phyloP scores from a whole-genome alignment of 2,797 vertebrate species.

The Artibeus lituratus region DNA sequence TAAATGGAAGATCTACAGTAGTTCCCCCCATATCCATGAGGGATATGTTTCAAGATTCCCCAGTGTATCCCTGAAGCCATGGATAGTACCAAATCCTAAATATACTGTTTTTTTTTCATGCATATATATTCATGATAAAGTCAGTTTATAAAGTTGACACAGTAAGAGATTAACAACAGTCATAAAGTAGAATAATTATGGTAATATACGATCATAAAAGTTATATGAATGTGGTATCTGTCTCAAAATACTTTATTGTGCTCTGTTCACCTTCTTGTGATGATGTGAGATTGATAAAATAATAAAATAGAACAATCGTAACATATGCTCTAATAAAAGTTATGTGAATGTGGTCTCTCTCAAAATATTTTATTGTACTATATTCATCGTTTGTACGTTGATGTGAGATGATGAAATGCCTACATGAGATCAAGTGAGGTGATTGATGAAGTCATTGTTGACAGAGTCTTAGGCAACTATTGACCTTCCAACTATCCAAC shows the following conservation, averaged over 20 bases:
- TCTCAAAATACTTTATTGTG: too few relatives aligned
- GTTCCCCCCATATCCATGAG: too few relatives aligned
- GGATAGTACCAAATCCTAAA: background rate
- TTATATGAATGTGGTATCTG: too few relatives aligned
- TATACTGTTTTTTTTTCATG: background rate
- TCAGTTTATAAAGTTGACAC: background rate
- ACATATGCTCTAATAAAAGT: background rate
- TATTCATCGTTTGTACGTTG: background rate
- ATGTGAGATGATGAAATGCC: background rate
- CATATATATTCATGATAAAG: background rate
- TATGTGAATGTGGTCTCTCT: background rate
- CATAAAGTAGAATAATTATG: too few relatives aligned
- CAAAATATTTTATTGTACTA: background rate
- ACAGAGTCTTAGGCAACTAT: background rate
- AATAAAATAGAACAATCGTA: background rate
- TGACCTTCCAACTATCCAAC: background rate
- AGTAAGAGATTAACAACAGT: too few relatives aligned
- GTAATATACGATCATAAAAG: too few relatives aligned
- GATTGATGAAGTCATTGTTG: background rate
- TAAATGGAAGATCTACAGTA: background rate
- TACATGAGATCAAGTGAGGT: background rate
- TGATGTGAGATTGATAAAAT: background rate
- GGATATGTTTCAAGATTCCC: background rate
- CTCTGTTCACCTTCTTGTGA: background rate
- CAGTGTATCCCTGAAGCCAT: background rate